Base-by-base conservation (phyloP, 2,888 invertebrate species). In the Thereva nobilitata region DNA sequence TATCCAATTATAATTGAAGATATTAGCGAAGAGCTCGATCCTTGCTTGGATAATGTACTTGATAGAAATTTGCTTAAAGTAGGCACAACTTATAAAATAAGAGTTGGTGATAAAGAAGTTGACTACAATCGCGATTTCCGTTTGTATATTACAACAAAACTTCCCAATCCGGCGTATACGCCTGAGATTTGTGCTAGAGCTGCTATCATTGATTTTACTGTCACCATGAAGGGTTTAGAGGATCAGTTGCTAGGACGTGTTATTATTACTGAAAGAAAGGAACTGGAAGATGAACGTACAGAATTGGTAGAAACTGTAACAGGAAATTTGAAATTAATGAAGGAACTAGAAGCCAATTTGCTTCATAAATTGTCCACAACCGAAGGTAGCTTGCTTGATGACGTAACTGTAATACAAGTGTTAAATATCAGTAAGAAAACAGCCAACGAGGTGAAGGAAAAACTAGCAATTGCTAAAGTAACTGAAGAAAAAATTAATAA, bases 141-240 rank as follows among this genome's bases (percentile, higher is more conserved):
- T 72, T 83, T 93, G 72, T 94, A 93, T 76, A 90, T 94, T 57
- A 94, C 94, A 0, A 94, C 94, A 0, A 93, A 93, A 78, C 79
- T 94, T 45, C 90, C 93, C 0, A 95, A 94, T 82, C 94, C 94
- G 3, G 86, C 87, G 0, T 95, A 93, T 75, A 90, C 93, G 0
- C 94, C 94, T 2, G 94, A 95, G 82, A 85, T 93, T 70, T 91
- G 89, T 70, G 94, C 94, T 23, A 84, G 92, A 67, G 89, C 92
- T 7, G 91, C 92, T 6, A 88, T 94, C 52, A 94, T 95, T 71
- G 94, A 95, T 79, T 95, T 95, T 75, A 93, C 94, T 45, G 94
- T 95, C 1, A 95, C 94, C 0, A 89, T 92, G 87, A 92, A 91
- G 84, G 94, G 90, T 83, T 80, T 95, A 67, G 94, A 95, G 80